Evolutionary conservation across 2,113 vertebrate species (phyloP).

Genomic region (Bufo bufo): DNA sequence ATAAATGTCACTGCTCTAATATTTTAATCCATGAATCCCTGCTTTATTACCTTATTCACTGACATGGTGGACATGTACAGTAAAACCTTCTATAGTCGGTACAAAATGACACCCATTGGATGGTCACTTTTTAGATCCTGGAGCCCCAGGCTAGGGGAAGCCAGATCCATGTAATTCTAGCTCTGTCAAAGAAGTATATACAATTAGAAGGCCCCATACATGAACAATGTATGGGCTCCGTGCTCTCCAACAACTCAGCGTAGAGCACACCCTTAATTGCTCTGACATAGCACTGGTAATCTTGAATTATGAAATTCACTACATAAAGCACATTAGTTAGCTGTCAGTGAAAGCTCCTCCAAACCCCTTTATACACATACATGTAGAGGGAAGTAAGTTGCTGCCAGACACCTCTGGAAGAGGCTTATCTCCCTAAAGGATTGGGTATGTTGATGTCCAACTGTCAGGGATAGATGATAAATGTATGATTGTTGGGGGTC

Average conservation of each 20-base stretch:
- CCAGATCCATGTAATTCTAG: not conserved
- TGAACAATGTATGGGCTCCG: not conserved
- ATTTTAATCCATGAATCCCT: not conserved
- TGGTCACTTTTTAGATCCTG: not conserved
- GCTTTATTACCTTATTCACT: not conserved
- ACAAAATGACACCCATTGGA: not conserved
- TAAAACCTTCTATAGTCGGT: not conserved
- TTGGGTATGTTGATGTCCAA: no score
- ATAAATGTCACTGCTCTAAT: not conserved
- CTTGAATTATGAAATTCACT: no score
- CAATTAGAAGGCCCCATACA: fast-evolving
- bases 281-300: no score
- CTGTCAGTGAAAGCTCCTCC: no score
- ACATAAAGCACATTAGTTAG: no score
- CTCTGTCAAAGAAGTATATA: no score
- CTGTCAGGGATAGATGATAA: no score
- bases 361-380: no score
- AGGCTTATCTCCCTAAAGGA: no score
- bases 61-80: not conserved
- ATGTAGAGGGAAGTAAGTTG: no score
- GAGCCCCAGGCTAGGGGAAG: not conserved
- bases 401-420: no score
- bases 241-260: not conserved
- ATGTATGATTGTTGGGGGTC: no score
- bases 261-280: not conserved